phyloP scores from a whole-genome alignment of 2,888 invertebrate species.

The Melanostoma mellinum region DNA sequence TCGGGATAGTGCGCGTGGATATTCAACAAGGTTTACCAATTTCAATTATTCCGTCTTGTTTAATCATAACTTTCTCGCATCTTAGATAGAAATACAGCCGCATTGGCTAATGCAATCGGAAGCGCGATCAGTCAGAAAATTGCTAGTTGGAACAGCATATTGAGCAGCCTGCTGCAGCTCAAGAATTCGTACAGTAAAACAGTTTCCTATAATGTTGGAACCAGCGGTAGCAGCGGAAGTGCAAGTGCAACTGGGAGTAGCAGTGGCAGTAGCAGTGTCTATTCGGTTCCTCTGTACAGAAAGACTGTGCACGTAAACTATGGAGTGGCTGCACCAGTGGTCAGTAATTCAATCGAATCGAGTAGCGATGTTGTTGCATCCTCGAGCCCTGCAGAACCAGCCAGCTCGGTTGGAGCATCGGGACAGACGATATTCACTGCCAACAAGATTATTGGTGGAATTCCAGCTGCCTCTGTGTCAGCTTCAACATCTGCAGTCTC shows the following conservation, averaged over 20 bases:
- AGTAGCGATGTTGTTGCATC: background rate
- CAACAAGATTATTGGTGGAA: constrained; percentile 12
- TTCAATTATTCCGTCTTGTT: background rate
- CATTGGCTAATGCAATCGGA: constrained; percentile 34
- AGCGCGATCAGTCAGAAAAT: constrained; percentile 48
- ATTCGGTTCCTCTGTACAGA: constrained; percentile 29
- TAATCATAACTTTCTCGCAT: background rate
- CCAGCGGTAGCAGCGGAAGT: background rate
- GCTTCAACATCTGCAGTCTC: background rate
- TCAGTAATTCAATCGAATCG: constrained; percentile 9
- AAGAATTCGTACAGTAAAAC: constrained; percentile 27
- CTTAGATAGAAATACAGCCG: constrained; percentile 32
- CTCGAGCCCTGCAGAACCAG: background rate
- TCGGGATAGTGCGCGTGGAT: constrained; percentile 54
- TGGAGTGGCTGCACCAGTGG: constrained; percentile 23
- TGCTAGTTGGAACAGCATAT: constrained; percentile 41
- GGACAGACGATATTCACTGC: background rate
- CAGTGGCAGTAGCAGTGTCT: background rate
- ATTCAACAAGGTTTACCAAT: constrained; percentile 46
- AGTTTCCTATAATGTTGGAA: background rate
- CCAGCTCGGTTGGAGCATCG: background rate
- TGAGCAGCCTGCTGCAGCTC: constrained; percentile 42
- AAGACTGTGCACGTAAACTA: constrained; percentile 40
- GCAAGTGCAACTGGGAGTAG: background rate
- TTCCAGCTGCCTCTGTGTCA: constrained; percentile 25